Percentiles rank a stretch among this genome's conserved stretches.
Evolutionary conservation across 2,888 invertebrate species (phyloP).

Genomic region (Epirrhoe tristata): DNA sequence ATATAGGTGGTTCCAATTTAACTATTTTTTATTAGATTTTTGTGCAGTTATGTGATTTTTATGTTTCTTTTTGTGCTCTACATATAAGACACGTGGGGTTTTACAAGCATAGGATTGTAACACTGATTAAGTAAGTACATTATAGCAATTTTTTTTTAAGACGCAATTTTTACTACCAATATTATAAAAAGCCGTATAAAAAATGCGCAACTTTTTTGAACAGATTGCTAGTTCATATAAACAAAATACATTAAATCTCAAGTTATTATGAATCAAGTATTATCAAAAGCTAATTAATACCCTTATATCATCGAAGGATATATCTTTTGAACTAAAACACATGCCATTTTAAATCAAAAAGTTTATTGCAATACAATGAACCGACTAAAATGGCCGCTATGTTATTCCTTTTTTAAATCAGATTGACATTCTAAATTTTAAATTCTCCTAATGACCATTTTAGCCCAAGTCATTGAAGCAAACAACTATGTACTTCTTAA

Average conservation of each 20-base stretch:
- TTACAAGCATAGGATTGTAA: constrained; percentile 8
- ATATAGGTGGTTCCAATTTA: background rate
- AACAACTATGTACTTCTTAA: too few relatives aligned
- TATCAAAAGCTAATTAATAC: constrained; percentile 17
- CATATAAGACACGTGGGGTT: constrained; percentile 3
- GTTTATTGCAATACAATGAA: background rate
- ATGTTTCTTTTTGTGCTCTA: background rate
- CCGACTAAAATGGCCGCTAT: too few relatives aligned
- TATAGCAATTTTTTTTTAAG: background rate
- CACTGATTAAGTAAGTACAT: background rate
- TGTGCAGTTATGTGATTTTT: constrained; percentile 1
- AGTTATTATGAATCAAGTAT: constrained; percentile 7
- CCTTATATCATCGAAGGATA: background rate
- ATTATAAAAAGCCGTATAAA: background rate
- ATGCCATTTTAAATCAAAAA: background rate
- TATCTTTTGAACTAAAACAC: background rate
- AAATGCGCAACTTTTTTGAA: constrained; percentile 1
- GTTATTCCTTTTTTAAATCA: too few relatives aligned
- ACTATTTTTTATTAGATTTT: background rate
- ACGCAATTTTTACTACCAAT: background rate
- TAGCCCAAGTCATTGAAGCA: too few relatives aligned
- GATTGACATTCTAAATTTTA: too few relatives aligned
- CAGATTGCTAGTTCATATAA: background rate
- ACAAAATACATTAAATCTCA: background rate
- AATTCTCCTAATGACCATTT: too few relatives aligned